Evolutionary conservation across 2,888 invertebrate species (phyloP), one percentile per base, ranked within the genome.

Genomic region (Tineola bisselliella): DNA sequence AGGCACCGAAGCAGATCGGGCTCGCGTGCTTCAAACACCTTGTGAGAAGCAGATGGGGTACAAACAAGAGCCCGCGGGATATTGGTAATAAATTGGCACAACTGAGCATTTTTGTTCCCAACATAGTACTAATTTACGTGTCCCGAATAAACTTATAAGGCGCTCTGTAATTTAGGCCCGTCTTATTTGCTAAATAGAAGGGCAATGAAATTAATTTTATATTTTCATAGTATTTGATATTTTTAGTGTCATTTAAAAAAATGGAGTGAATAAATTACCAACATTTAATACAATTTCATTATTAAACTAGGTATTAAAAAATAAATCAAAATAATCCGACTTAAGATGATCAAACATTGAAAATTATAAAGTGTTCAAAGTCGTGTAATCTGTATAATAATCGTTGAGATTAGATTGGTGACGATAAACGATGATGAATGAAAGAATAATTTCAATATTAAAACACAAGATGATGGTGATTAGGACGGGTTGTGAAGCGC

Each of bases 371-470:
- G 75, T 78, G 76, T 73, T 76, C 76, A 71, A 73, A 73, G 79
- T 75, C 84, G 82, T 77, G 73, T 81, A 81, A 84, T 81, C 82
- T 74, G 75, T 77, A 76, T 81, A 81, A 82, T 84, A 82, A 82
- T 81, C 74, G 74, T 77, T 73, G 75, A 74, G 75, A 81, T 81
- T 77, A 79, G 75, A 79, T 77, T 67, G 70, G 76, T 73, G 79
- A 79, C 78, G 82, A 83, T 84, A 81, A 81, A 79, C 68, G 74
- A 76, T 80, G 81, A 82, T 84, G 81, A 84, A 86, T 82, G 80
- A 79, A 82, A 59, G 76, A 77, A 78, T 79, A 77, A 81, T 83
- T 81, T 75, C 67, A 77, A 76, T 82, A 78, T 79, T 78, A 76
- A 77, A 81, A 78, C 74, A 75, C 63, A 68, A 72, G 74, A 79